Conservation (phyloP, 2,888 invertebrate genomes). For the Myathropa florea region DNA sequence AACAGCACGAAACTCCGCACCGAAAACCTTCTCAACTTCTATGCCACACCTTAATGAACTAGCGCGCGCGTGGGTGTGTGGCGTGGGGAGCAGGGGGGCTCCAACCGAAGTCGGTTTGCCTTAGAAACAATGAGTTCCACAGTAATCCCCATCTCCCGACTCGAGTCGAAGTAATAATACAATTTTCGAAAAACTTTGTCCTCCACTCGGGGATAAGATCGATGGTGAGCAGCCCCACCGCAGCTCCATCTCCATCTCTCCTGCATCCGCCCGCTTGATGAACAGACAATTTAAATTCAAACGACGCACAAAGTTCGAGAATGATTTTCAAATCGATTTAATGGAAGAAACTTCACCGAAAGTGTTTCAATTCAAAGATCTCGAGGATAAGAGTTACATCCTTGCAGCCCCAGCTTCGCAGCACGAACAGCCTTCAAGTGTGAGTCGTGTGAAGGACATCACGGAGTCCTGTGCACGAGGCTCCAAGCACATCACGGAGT, state of each 20-base stretch:
- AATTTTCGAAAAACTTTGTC: conserved; percentile 58
- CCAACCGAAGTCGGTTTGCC: background rate
- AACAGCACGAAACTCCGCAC: background rate
- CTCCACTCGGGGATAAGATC: background rate
- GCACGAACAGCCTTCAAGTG: too few species aligned
- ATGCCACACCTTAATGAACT: background rate
- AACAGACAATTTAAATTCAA: background rate
- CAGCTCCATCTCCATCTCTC: too few species aligned
- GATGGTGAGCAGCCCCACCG: too few species aligned
- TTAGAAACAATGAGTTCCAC: conserved; percentile 16
- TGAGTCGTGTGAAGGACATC: too few species aligned
- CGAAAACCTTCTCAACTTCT: background rate
- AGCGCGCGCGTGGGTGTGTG: background rate
- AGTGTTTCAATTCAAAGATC: background rate
- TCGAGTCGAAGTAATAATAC: conserved; percentile 44
- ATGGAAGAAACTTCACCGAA: background rate
- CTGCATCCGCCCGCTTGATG: background rate
- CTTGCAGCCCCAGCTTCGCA: background rate
- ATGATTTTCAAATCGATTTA: conserved; percentile 47
- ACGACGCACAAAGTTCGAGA: background rate
- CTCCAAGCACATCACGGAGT: too few species aligned
- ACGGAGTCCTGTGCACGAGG: too few species aligned
- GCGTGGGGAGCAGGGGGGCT: too few species aligned
- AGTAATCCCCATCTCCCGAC: conserved; percentile 4
- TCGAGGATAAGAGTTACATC: background rate